phyloP scores from a whole-genome alignment of 1,140 invertebrate genomes.

The Bacillus rossius region DNA sequence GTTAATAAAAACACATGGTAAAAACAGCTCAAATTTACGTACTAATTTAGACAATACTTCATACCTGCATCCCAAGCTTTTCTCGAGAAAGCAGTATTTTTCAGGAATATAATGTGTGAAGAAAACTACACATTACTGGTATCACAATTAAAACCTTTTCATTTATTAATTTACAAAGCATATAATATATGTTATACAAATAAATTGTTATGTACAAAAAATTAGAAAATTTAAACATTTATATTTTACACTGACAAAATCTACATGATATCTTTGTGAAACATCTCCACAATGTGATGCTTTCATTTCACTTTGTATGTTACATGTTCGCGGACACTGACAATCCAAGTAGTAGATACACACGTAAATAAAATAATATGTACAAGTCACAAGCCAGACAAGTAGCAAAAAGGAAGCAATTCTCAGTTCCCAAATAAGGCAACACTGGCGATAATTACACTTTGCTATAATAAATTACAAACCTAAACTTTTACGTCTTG shows the following conservation, averaged over 20 bases:
- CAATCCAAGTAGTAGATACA: background rate
- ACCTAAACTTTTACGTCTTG: background rate
- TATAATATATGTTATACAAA: constrained; percentile 14
- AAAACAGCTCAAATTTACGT: no score
- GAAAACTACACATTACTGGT: no score
- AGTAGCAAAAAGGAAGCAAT: constrained; percentile 8
- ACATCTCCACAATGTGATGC: background rate
- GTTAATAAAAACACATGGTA: no score
- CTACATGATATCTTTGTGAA: background rate
- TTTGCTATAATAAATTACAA: background rate
- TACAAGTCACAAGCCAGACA: constrained; percentile 1
- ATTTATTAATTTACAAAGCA: constrained; percentile 11
- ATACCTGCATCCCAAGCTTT: no score
- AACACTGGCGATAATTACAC: constrained; percentile 11
- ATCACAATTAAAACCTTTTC: constrained; percentile 1
- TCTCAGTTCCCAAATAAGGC: constrained; percentile 5
- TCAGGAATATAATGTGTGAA: no score
- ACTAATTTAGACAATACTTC: no score
- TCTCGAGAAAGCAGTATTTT: no score
- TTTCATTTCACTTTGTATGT: background rate
- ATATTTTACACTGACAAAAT: constrained; percentile 1
- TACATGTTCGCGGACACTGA: background rate
- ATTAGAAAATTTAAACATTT: constrained; percentile 4
- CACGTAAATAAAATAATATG: background rate
- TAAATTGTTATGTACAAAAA: constrained; percentile 18